Evolutionary conservation across 2,797 vertebrate genomes (phyloP).

Genomic region (Sitta carolinensis): DNA sequence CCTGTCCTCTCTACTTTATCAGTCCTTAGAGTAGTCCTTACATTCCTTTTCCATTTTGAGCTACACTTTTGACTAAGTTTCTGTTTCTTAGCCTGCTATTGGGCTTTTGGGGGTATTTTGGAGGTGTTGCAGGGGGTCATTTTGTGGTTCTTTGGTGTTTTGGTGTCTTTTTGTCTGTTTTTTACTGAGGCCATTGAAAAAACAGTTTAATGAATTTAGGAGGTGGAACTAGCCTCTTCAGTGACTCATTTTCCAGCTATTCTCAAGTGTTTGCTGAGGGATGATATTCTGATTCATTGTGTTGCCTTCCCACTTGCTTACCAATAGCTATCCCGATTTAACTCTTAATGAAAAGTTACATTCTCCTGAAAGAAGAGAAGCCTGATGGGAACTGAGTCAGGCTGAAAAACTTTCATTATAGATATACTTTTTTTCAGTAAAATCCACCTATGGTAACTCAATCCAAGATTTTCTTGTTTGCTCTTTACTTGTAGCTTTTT

Average conservation of each 20-base stretch:
- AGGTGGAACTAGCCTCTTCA: neutral
- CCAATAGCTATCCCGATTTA: neutral
- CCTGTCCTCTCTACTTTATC: neutral
- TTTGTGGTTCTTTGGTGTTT: neutral
- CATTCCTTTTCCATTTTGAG: neutral
- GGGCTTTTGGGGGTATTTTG: neutral
- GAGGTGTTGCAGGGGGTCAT: rapidly evolving
- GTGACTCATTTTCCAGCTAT: slow-evolving; percentile 27
- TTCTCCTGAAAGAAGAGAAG: neutral
- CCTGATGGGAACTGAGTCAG: neutral
- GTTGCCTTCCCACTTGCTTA: slow-evolving; percentile 25
- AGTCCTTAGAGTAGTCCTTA: neutral
- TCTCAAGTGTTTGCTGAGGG: neutral
- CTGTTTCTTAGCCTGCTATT: neutral
- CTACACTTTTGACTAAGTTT: neutral
- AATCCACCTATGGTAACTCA: neutral
- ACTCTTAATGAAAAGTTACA: slow-evolving; percentile 12
- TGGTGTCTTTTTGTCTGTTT: neutral
- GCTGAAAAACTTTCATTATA: neutral
- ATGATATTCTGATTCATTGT: slow-evolving; percentile 31
- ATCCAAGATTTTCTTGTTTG: neutral
- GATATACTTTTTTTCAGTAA: neutral
- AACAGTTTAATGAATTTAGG: neutral
- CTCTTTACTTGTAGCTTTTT: neutral
- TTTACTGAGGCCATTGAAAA: neutral